Evolutionary conservation across 2,888 invertebrate species (phyloP), one percentile per base, ranked within the genome.

Genomic region (Amorpha juglandis): DNA sequence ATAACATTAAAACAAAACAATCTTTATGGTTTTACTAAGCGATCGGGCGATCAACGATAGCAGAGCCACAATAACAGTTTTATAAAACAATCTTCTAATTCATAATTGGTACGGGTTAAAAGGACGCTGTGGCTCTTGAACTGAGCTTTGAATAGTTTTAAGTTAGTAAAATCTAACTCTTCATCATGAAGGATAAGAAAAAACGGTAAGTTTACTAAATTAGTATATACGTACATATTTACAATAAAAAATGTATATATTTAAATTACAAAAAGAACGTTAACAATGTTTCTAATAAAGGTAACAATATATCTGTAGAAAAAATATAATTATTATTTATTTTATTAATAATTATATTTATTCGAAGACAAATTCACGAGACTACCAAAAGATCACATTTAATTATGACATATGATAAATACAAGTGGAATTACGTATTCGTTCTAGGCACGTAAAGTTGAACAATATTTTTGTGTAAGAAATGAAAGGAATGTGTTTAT

Each of bases 181-280:
- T 67, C 76, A 80, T 68, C 74, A 88, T 88, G 88, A 87, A 85
- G 80, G 87, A 88, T 74, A 87, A 84, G 70, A 82, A 78, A 62
- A 76, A 76, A 67, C 73, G 86, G 88, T 88, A 75, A 86, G 87
- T 78, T 72, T n/a, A 9, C 63, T 38, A 27, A 12, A 51, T 16
- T 48, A 33, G n/a, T 4, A 27, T 4, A 27, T 27, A 27, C 27
- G 27, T 27, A 27, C 27, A 27, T 27, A 27, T 27, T n/a, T n/a
- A 27, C 1, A 42, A 42, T 42, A 42, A 7, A 42, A 9, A 42
- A 42, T 42, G 7, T 9, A 7, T 7, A 42, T 9, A 7, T 42
- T 42, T 9, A 6, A 42, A 42, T 2, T 27, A 27, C 27, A 27
- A 27, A 27, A 27, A 27, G 27, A 27, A 27, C 27, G 27, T 27